A percentile compares a stretch with the other conserved stretches of the same genome.
Conservation (phyloP, 2,888 invertebrate genomes). For the Spodoptera littoralis region DNA sequence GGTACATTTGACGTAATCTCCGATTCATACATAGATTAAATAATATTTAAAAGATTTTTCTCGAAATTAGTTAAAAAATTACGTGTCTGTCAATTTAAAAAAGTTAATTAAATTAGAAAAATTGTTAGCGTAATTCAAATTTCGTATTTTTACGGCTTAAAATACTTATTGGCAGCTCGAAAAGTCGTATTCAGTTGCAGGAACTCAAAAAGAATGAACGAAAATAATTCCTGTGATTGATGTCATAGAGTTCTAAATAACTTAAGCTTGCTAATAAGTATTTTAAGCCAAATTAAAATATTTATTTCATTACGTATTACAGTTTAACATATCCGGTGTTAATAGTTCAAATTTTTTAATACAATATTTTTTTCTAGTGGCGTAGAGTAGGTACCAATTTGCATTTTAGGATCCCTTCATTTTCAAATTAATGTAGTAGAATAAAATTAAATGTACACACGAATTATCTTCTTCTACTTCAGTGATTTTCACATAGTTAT, state of each 20-base stretch:
- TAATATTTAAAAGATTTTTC: slow-evolving; percentile 11
- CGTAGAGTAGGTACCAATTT: slow-evolving; percentile 56
- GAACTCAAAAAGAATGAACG: no score
- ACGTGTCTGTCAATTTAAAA: slow-evolving; percentile 71
- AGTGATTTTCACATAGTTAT: slow-evolving; percentile 22
- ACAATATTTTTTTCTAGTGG: slow-evolving; percentile 53
- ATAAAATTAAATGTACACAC: slow-evolving; percentile 19
- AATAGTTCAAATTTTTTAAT: slow-evolving; percentile 66
- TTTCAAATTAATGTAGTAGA: slow-evolving; percentile 12
- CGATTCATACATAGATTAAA: slow-evolving; percentile 24
- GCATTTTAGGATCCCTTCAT: slow-evolving; percentile 54
- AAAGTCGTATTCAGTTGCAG: background rate
- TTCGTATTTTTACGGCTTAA: slow-evolving; percentile 26
- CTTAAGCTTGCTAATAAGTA: slow-evolving; percentile 13
- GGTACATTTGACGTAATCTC: slow-evolving; percentile 53
- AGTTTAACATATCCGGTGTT: slow-evolving; percentile 57
- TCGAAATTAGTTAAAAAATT: slow-evolving; percentile 50
- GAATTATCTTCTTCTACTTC: slow-evolving; percentile 12
- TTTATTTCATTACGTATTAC: slow-evolving; percentile 43
- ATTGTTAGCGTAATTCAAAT: slow-evolving; percentile 51
- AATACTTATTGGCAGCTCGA: slow-evolving; percentile 22
- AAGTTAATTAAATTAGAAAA: slow-evolving; percentile 65
- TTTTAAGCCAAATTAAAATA: slow-evolving; percentile 15
- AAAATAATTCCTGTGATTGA: no score
- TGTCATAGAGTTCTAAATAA: background rate